These are phyloP conservation scores for Eospalax fontanierii DNA, from an alignment of 2,797 vertebrate species.

Conservation along the genomic window DNA sequence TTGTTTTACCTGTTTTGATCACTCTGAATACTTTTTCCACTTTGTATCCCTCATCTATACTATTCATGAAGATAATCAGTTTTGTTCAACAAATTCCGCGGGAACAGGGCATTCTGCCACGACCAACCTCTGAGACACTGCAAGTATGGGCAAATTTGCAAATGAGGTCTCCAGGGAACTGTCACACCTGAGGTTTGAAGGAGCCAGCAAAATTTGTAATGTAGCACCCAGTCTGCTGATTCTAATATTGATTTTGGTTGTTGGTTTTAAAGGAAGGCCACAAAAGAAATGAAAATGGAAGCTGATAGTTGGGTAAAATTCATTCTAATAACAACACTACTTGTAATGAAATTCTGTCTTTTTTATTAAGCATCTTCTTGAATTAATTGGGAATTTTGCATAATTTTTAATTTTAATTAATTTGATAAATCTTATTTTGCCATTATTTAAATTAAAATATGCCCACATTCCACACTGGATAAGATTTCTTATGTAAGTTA, in stretches of 20 bases:
- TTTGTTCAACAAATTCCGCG: neutral
- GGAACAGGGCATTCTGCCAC: neutral
- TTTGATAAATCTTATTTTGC: neutral
- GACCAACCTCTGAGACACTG: too few relatives aligned
- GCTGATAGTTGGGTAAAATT: neutral
- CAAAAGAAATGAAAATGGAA: neutral
- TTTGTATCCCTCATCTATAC: neutral
- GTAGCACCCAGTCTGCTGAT: neutral
- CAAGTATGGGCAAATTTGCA: neutral
- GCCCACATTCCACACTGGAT: neutral
- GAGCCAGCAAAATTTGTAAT: neutral
- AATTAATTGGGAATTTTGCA: neutral
- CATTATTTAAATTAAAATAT: neutral
- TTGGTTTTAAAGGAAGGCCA: neutral
- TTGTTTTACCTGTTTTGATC: neutral
- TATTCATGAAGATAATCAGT: neutral
- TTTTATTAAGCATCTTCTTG: neutral
- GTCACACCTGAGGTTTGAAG: neutral
- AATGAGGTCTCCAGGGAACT: neutral
- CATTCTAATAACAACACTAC: neutral
- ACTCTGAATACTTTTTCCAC: neutral
- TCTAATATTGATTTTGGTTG: neutral
- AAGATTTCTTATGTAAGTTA: too few relatives aligned
- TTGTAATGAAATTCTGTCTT: neutral
- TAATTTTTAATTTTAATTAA: neutral